These are phyloP conservation scores for Aelia acuminata DNA, from an alignment of 2,888 invertebrate species.

Conservation along the genomic window DNA sequence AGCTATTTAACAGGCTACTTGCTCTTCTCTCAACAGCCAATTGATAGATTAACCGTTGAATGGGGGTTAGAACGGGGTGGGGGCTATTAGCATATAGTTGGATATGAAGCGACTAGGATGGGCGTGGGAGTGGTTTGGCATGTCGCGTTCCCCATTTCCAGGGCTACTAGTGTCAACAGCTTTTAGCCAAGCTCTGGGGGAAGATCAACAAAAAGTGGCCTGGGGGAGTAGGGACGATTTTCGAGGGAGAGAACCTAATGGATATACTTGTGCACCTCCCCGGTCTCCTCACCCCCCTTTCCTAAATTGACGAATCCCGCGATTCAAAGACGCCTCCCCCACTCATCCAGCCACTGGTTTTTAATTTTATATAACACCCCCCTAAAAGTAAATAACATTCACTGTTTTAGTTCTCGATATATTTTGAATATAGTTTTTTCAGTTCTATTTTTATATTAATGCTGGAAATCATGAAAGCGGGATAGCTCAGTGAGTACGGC, in stretches of 20 bases:
- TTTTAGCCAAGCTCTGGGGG: conserved; percentile 55
- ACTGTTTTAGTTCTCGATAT: too few relatives aligned
- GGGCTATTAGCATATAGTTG: conserved; percentile 53
- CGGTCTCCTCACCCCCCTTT: not conserved
- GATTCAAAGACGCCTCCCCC: not conserved
- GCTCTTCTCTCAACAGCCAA: not conserved
- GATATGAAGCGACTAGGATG: conserved; percentile 49
- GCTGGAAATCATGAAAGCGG: too few relatives aligned
- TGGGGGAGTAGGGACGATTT: conserved; percentile 50
- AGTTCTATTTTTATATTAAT: too few relatives aligned
- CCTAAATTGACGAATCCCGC: conserved; percentile 3
- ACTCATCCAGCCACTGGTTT: not conserved
- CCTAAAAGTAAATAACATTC: too few relatives aligned
- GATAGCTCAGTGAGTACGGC: too few relatives aligned
- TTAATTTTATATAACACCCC: not conserved
- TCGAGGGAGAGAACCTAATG: conserved; percentile 15
- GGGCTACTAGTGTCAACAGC: conserved; percentile 56
- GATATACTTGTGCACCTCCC: conserved; percentile 50
- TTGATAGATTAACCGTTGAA: not conserved
- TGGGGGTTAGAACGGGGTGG: too few relatives aligned
- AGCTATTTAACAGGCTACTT: conserved; percentile 30
- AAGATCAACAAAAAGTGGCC: conserved; percentile 57
- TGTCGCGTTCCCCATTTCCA: conserved; percentile 51
- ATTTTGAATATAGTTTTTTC: too few relatives aligned
- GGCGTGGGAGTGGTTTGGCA: conserved; percentile 55